These are phyloP conservation scores for Pseudochirops cupreus DNA, from an alignment of 2,797 vertebrate genomes.

Conservation along the genomic window DNA sequence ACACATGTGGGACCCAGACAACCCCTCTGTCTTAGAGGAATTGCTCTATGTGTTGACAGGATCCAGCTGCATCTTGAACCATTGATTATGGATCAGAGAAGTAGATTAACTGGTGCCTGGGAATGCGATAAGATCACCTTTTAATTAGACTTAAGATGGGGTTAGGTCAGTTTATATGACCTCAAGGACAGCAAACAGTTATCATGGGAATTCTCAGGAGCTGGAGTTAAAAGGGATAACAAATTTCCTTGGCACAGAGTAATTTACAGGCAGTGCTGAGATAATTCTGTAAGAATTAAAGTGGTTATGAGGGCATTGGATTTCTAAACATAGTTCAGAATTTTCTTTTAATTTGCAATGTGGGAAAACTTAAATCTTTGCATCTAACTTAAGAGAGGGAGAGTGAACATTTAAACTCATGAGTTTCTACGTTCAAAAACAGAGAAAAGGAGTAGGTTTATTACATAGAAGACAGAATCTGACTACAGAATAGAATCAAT, in stretches of 20 bases:
- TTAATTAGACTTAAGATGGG: neutral
- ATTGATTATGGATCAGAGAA: neutral
- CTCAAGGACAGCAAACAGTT: neutral
- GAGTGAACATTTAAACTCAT: neutral
- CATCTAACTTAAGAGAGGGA: neutral
- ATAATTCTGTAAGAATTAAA: neutral
- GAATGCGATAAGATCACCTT: neutral
- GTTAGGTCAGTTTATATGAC: neutral
- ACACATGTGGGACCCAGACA: neutral
- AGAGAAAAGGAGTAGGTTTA: neutral
- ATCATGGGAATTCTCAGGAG: neutral
- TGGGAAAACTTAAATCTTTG: neutral
- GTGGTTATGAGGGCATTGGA: neutral
- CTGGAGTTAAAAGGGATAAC: neutral
- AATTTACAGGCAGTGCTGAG: neutral
- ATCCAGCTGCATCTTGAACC: neutral
- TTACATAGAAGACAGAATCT: neutral
- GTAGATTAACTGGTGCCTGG: neutral
- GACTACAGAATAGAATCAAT: too few relatives aligned
- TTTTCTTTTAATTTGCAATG: neutral
- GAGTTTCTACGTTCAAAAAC: neutral
- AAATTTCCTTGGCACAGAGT: neutral
- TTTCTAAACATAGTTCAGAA: neutral
- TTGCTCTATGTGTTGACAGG: neutral
- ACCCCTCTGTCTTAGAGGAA: neutral